These are phyloP conservation scores for Cyaniris semiargus DNA, from an alignment of 2,888 invertebrate genomes.

Conservation along the genomic window DNA sequence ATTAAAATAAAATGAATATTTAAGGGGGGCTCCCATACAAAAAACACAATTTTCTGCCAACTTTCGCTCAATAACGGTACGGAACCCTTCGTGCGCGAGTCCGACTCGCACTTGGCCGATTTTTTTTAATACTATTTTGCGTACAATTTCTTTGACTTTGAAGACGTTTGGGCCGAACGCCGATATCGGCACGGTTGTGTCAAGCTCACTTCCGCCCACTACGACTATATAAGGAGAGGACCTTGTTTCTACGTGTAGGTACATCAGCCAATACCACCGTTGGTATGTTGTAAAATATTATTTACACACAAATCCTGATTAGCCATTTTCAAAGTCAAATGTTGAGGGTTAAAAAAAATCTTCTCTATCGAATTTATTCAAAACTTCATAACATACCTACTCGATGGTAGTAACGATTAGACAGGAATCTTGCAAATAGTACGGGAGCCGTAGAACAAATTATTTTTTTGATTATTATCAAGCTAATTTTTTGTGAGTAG, in stretches of 20 bases:
- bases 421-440: neutral
- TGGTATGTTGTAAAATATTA: conserved; percentile 31
- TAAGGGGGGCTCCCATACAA: too few relatives aligned
- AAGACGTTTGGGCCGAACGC: conserved; percentile 31
- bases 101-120: too few relatives aligned
- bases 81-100: too few relatives aligned
- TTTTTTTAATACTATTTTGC: too few relatives aligned
- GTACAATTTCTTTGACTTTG: conserved; percentile 26
- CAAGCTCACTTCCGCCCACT: conserved; percentile 71
- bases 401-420: neutral
- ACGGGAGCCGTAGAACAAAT: too few relatives aligned
- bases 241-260: conserved; percentile 67
- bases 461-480: too few relatives aligned
- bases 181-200: conserved; percentile 38
- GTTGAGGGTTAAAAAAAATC: neutral
- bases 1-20: too few relatives aligned
- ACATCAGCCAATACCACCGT: conserved; percentile 48
- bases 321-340: conserved; percentile 2
- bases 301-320: neutral
- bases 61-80: too few relatives aligned
- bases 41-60: too few relatives aligned
- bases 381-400: neutral
- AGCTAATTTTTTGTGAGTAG: too few relatives aligned
- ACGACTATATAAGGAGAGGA: conserved; percentile 59
- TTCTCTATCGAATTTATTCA: neutral